Percentiles rank a stretch among this genome's conserved stretches.
These are phyloP conservation scores for Gerris lacustris DNA, from an alignment of 2,888 invertebrate species.

Conservation along the genomic window DNA sequence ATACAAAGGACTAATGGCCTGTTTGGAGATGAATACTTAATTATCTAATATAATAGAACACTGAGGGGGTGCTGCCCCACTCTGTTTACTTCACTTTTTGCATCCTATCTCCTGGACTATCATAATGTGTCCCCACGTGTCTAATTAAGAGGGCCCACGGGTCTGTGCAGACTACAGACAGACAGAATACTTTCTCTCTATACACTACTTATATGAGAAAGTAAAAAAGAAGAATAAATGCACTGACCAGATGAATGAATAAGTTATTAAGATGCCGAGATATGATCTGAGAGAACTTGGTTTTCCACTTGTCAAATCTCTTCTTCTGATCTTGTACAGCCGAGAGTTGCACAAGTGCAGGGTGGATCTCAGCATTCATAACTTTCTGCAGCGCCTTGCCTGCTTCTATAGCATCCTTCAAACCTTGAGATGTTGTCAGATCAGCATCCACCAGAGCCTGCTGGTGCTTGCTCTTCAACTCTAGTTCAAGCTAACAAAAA, in stretches of 20 bases:
- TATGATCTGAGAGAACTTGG: constrained; percentile 68
- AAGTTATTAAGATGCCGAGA: constrained; percentile 86
- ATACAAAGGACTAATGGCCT: too few species aligned
- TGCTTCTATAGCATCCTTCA: constrained; percentile 52
- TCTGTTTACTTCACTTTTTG: too few species aligned
- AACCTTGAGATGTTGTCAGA: constrained; percentile 49
- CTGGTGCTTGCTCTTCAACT: constrained; percentile 55
- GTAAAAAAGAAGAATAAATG: too few species aligned
- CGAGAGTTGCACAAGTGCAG: constrained; percentile 50
- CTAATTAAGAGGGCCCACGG: too few species aligned
- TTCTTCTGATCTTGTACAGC: constrained; percentile 72
- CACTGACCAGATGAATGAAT: constrained; percentile 72
- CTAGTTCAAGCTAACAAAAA: constrained; percentile 48
- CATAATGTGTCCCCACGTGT: too few species aligned
- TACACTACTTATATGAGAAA: too few species aligned
- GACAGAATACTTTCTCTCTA: too few species aligned
- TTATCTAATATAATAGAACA: too few species aligned
- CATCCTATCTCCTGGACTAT: too few species aligned
- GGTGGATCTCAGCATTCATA: constrained; percentile 55
- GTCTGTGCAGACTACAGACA: too few species aligned
- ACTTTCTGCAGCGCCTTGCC: constrained; percentile 61
- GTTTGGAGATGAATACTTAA: too few species aligned
- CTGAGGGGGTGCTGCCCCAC: too few species aligned
- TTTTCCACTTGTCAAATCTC: constrained; percentile 61
- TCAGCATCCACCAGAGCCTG: constrained; percentile 59